Base-by-base conservation (phyloP, 2,113 vertebrate genomes). In the Phalacrocorax carbo region DNA sequence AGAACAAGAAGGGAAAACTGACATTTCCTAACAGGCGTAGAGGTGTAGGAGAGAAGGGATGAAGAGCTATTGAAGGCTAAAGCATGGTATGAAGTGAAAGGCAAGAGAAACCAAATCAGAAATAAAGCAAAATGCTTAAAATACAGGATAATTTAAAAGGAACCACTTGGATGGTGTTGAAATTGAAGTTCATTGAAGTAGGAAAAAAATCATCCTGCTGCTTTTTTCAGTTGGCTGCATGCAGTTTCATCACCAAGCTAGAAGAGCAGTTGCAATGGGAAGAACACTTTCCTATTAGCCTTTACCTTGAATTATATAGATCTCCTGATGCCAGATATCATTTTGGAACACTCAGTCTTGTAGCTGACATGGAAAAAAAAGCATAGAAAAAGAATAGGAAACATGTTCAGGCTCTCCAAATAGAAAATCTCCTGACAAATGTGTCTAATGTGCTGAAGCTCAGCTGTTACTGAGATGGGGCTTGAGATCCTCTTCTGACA, bases 381-480 rank as follows among this genome's bases (percentile, higher is more conserved):
- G 8, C 7, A 0, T 90, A 5, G 26, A 94, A 81, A 73, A 29
- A 4, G 3, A 91, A 36, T 40, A 9, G 1, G 13, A 42, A 87
- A 32, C 8, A 18, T 57, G 5, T 44, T 88, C 4, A 1, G 10
- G 16, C 13, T 84, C 55, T 87, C 10, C 1, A 38, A 58, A 44
- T 4, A 52, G 42, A 66, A 81, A 49, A 46, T 76, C 36, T 54
- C 8, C 10, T 82, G 54, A 73, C 25, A 84, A 81, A 40, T 57
- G 65, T 8, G 68, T 76, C 3, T 44, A 3, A n/a, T 44, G 8
- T 76, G 30, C 40, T 76, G 26, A 80, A 92, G 19, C 7, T 88
- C 49, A 32, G 0, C 52, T 75, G 11, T 75, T 82, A 11, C 25
- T 60, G 22, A 55, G 20, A 4, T 1, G 0, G 60, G 19, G 15